Conservation (phyloP, 2,888 invertebrate species). For the Drosophila atripex region DNA sequence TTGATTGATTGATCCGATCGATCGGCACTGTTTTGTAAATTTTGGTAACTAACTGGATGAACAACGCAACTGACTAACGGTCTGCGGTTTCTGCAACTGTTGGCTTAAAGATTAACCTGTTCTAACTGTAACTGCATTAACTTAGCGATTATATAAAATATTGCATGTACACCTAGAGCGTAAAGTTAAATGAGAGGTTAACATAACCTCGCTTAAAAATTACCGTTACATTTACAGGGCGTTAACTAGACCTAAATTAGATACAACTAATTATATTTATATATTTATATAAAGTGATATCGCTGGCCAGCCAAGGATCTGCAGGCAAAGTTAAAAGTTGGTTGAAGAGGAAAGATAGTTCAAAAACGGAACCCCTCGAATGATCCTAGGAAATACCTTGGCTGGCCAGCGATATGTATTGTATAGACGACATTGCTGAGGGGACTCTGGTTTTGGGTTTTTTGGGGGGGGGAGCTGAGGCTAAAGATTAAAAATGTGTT, state of each 20-base stretch:
- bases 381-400: not conserved
- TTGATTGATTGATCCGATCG: constrained; percentile 32
- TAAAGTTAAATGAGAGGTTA: constrained; percentile 58
- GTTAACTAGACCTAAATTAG: constrained; percentile 30
- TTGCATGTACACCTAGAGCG: constrained; percentile 63
- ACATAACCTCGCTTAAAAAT: constrained; percentile 70
- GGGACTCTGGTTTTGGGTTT: not conserved
- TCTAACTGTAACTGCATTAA: constrained; percentile 47
- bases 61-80: constrained; percentile 18
- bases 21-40: constrained; percentile 12
- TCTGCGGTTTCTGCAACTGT: constrained; percentile 14
- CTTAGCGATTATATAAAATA: constrained; percentile 72
- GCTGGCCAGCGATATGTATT: not conserved
- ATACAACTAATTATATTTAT: constrained; percentile 18
- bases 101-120: constrained; percentile 6
- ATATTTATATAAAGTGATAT: constrained; percentile 1
- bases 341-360: not conserved
- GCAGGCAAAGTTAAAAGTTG: not conserved
- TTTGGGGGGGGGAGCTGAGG: too few species aligned
- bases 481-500: not conserved
- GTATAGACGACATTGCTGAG: constrained; percentile 5
- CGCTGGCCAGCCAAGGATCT: constrained; percentile 4
- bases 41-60: constrained; percentile 4
- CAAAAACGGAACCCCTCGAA: not conserved
- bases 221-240: constrained; percentile 51